A percentile compares a stretch with the other conserved stretches of the same genome.
Evolutionary conservation across 2,113 vertebrate genomes (phyloP).

Genomic region (Rhea americana): DNA sequence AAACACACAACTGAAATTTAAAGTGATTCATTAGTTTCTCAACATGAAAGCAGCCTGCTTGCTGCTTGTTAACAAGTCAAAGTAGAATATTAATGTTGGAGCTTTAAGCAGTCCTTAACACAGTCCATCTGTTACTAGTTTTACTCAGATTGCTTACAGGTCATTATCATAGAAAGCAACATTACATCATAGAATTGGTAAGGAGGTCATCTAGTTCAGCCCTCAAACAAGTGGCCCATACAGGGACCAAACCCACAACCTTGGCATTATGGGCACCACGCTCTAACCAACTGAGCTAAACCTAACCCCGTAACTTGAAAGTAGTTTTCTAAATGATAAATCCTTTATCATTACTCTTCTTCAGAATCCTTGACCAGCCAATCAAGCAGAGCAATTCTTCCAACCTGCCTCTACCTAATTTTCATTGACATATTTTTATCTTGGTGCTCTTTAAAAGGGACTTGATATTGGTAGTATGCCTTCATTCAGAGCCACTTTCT

Average conservation of each 20-base stretch:
- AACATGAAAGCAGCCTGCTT: not conserved
- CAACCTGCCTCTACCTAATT: not conserved
- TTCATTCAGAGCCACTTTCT: not conserved
- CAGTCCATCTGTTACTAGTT: not conserved
- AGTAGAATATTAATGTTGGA: not conserved
- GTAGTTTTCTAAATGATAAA: not conserved
- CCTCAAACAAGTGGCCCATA: no score
- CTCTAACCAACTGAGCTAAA: no score
- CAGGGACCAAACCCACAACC: no score
- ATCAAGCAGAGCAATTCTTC: not conserved
- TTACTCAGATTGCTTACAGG: not conserved
- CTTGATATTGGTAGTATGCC: not conserved
- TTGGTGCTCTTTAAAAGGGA: not conserved
- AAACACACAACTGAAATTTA: not conserved
- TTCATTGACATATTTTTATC: not conserved
- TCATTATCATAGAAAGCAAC: not conserved
- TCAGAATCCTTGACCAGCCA: not conserved
- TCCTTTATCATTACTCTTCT: not conserved
- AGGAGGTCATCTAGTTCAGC: no score
- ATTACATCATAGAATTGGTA: no score
- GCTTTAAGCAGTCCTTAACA: not conserved
- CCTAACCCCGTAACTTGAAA: not conserved
- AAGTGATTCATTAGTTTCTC: not conserved
- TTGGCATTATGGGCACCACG: no score
- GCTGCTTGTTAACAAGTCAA: not conserved